These are phyloP conservation scores for Tachysurus fulvidraco DNA, from an alignment of 2,113 vertebrate genomes.

Conservation along the genomic window DNA sequence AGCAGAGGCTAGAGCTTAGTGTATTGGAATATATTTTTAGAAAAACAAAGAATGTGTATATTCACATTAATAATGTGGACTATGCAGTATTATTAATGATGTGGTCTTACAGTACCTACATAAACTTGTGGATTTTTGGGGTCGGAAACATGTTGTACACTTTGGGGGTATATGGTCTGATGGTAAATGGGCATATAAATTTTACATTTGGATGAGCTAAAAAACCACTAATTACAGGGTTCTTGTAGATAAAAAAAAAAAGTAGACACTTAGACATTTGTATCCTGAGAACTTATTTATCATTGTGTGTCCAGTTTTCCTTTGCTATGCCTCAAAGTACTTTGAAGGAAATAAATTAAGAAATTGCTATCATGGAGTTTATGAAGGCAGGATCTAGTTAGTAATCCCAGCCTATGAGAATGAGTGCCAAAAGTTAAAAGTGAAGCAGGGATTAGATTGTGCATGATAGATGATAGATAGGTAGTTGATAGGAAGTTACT, in stretches of 20 bases:
- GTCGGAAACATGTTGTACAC: constrained; percentile 34
- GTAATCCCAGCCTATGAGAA: neutral
- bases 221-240: constrained; percentile 36
- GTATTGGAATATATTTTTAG: neutral
- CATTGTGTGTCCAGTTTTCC: constrained; percentile 8
- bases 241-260: constrained; percentile 5
- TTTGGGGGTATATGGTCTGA: constrained; percentile 21
- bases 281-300: neutral
- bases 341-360: neutral
- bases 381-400: neutral
- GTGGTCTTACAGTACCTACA: neutral
- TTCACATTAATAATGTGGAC: neutral
- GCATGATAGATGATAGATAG: no score
- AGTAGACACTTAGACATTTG: neutral
- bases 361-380: neutral
- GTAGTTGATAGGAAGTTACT: no score
- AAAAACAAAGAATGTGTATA: neutral
- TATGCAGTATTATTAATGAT: neutral
- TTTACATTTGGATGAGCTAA: constrained; percentile 40
- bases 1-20: neutral
- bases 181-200: constrained; percentile 41
- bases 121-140: constrained; percentile 12
- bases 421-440: neutral
- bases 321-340: neutral
- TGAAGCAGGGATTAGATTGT: neutral